phyloP scores from a whole-genome alignment of 2,113 vertebrate genomes.

The Acanthochromis polyacanthus region DNA sequence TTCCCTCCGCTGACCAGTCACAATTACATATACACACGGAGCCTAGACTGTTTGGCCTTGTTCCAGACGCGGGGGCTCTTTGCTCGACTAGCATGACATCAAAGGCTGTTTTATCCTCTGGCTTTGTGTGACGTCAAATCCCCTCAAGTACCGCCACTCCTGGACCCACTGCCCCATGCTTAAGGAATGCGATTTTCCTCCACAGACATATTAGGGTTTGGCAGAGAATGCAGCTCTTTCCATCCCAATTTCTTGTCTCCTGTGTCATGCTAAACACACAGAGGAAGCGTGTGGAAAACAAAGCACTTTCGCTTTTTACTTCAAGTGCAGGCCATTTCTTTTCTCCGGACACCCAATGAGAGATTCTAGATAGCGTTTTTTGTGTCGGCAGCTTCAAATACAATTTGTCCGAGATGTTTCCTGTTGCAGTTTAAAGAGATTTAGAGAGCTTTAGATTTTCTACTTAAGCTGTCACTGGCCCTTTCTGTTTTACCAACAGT shows the following conservation, averaged over 20 bases:
- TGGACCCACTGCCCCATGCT: slow-evolving; percentile 41
- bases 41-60: slow-evolving; percentile 56
- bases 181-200: slow-evolving; percentile 62
- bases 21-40: slow-evolving; percentile 59
- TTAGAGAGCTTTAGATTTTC: slow-evolving; percentile 46
- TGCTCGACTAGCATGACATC: slow-evolving; percentile 61
- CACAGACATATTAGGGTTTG: slow-evolving; percentile 48
- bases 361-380: slow-evolving; percentile 34
- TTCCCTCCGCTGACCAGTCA: slow-evolving; percentile 50
- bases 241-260: slow-evolving; percentile 26
- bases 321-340: background rate
- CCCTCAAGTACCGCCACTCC: slow-evolving; percentile 42
- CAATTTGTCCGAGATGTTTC: slow-evolving; percentile 24
- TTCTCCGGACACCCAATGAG: slow-evolving; percentile 4
- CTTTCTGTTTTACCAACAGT: slow-evolving; percentile 45
- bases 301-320: background rate
- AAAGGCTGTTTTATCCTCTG: slow-evolving; percentile 65
- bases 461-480: slow-evolving; percentile 47
- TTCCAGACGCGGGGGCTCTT: slow-evolving; percentile 56
- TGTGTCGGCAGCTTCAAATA: slow-evolving; percentile 30
- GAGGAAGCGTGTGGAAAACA: slow-evolving; percentile 29
- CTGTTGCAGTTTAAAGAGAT: slow-evolving; percentile 48
- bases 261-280: slow-evolving; percentile 19
- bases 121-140: slow-evolving; percentile 63
- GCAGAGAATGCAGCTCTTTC: slow-evolving; percentile 46